Conservation (phyloP, 2,797 vertebrate species). For the Spinus olivaceus region DNA sequence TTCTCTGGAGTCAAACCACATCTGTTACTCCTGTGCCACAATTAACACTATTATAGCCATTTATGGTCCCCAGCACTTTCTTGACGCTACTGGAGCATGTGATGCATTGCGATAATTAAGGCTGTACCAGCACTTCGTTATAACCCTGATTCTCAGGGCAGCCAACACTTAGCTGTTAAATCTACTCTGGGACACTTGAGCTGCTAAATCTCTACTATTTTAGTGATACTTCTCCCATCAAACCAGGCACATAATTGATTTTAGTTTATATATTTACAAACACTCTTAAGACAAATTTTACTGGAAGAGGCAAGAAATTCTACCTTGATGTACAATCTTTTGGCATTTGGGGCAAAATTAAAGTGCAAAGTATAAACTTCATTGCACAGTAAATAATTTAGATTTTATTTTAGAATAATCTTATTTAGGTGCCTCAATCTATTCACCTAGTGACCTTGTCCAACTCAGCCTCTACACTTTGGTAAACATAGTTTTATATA, state of each 20-base stretch:
- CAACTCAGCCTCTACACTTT: conserved; percentile 63
- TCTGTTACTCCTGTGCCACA: background rate
- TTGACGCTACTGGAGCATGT: background rate
- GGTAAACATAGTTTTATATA: conserved; percentile 63
- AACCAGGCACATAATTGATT: conserved; percentile 44
- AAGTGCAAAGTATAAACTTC: conserved; percentile 71
- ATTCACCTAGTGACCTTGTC: conserved; percentile 55
- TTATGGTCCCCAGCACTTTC: conserved; percentile 16
- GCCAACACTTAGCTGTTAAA: background rate
- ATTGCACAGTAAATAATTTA: conserved; percentile 65
- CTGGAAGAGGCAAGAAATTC: conserved; percentile 47
- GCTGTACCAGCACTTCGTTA: conserved; percentile 32
- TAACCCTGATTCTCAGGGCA: conserved; percentile 1
- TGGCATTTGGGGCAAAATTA: conserved; percentile 63
- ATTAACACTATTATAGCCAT: background rate
- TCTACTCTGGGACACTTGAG: conserved; percentile 8
- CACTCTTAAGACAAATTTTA: conserved; percentile 43
- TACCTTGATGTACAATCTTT: conserved; percentile 50
- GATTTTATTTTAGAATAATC: conserved; percentile 55
- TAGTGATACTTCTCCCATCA: conserved; percentile 1
- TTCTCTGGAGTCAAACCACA: background rate
- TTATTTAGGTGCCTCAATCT: conserved; percentile 57
- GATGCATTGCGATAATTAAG: background rate
- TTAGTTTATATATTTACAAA: conserved; percentile 46
- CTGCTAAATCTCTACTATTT: background rate